Conservation (phyloP, 2,888 invertebrate genomes). For the Tetropium fuscum region DNA sequence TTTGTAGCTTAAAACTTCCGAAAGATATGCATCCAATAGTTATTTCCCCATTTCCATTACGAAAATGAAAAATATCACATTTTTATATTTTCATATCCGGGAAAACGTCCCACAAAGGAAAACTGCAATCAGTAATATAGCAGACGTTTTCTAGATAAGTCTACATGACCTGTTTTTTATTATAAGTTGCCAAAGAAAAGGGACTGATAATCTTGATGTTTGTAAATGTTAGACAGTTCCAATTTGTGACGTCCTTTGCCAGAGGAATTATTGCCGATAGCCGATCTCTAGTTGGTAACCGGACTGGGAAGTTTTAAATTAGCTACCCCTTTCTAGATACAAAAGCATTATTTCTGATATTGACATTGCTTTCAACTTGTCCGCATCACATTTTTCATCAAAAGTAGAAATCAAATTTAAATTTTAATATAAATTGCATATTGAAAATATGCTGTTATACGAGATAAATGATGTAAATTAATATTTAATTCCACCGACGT, state of each 20-base stretch:
- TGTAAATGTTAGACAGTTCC: slow-evolving; percentile 16
- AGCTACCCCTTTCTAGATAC: slow-evolving; percentile 8
- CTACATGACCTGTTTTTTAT: slow-evolving; percentile 15
- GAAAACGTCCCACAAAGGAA: slow-evolving; percentile 2
- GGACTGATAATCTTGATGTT: slow-evolving; percentile 19
- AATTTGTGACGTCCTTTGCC: slow-evolving; percentile 4
- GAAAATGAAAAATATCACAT: slow-evolving; percentile 4
- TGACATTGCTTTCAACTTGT: background rate
- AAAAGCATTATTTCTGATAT: background rate
- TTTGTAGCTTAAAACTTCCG: too few relatives aligned
- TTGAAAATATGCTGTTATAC: too few relatives aligned
- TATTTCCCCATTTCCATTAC: background rate
- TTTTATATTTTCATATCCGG: slow-evolving; percentile 5
- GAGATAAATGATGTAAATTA: too few relatives aligned
- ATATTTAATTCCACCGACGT: too few relatives aligned
- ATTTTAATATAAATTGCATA: too few relatives aligned
- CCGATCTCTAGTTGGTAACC: too few relatives aligned
- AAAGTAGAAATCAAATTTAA: background rate
- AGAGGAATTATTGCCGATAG: slow-evolving; percentile 7
- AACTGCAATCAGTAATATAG: slow-evolving; percentile 7
- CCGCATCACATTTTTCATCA: background rate
- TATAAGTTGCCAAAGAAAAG: slow-evolving; percentile 9
- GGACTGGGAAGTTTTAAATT: slow-evolving; percentile 25
- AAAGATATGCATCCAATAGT: too few relatives aligned
- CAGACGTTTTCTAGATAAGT: slow-evolving; percentile 12